phyloP scores from a whole-genome alignment of 2,888 invertebrate species.

The Netelia inedita region DNA sequence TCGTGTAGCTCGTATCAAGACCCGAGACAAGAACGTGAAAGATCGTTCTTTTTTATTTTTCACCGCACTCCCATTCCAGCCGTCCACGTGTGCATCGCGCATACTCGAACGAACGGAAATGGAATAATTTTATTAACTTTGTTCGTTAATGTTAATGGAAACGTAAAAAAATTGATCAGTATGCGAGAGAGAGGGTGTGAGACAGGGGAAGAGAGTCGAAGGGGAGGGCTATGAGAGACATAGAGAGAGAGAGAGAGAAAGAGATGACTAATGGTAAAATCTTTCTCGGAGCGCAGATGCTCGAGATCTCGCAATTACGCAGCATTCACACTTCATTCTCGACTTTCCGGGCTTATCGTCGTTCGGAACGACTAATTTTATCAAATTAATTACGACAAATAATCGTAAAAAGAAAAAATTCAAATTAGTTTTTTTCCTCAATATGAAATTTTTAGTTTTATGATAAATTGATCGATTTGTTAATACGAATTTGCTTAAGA shows the following conservation, averaged over 20 bases:
- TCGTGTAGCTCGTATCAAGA: not conserved
- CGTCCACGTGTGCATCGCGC: not conserved
- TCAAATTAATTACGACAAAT: too few relatives aligned
- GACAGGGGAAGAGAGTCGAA: too few relatives aligned
- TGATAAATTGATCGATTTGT: not conserved
- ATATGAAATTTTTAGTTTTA: not conserved
- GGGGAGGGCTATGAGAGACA: too few relatives aligned
- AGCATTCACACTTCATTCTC: slow-evolving; percentile 68
- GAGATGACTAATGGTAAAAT: slow-evolving; percentile 47
- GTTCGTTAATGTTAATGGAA: not conserved
- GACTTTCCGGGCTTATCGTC: slow-evolving; percentile 69
- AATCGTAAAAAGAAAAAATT: not conserved
- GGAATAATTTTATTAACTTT: slow-evolving; percentile 21
- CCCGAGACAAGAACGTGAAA: not conserved
- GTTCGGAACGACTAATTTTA: too few relatives aligned
- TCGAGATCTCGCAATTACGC: slow-evolving; percentile 29
- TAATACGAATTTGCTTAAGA: too few relatives aligned
- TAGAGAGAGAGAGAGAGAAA: too few relatives aligned
- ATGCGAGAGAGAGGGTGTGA: not conserved
- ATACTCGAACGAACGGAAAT: slow-evolving; percentile 2
- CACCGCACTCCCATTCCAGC: not conserved
- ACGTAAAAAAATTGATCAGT: not conserved
- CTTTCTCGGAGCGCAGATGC: slow-evolving; percentile 40
- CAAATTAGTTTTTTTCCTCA: not conserved
- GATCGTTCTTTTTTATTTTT: not conserved